Evolutionary conservation across 2,797 vertebrate genomes (phyloP).

Genomic region (Enteromius anoplus): DNA sequence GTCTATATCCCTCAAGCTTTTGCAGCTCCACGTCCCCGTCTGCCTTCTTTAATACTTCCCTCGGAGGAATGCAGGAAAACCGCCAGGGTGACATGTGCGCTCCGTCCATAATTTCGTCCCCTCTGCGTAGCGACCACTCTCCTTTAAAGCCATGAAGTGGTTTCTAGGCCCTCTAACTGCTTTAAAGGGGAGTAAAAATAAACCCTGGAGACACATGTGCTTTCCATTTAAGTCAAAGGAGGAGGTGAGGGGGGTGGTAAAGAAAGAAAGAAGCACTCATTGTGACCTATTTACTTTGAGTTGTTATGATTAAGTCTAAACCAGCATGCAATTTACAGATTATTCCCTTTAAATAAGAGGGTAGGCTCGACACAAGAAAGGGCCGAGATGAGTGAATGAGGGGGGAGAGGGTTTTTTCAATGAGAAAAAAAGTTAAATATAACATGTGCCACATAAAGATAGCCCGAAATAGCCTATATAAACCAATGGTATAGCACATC

Average conservation of each 20-base stretch:
- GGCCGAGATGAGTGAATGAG: slow-evolving; percentile 24
- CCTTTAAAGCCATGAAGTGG: slow-evolving; percentile 63
- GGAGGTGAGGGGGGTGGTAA: slow-evolving; percentile 37
- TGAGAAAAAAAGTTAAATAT: slow-evolving; percentile 70
- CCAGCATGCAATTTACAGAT: slow-evolving; percentile 70
- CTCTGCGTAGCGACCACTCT: slow-evolving; percentile 59
- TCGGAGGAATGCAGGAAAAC: slow-evolving; percentile 35
- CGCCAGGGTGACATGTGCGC: slow-evolving; percentile 46
- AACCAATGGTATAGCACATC: slow-evolving; percentile 45
- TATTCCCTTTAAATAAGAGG: slow-evolving; percentile 72
- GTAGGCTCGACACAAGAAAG: slow-evolving; percentile 57
- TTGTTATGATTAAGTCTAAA: slow-evolving; percentile 73
- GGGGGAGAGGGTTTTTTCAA: slow-evolving; percentile 38
- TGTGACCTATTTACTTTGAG: slow-evolving; percentile 70
- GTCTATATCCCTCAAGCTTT: not conserved
- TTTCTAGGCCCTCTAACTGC: slow-evolving; percentile 58
- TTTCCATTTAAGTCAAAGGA: slow-evolving; percentile 62
- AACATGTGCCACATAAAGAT: slow-evolving; percentile 70
- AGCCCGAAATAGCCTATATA: slow-evolving; percentile 63
- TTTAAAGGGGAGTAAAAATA: slow-evolving; percentile 67
- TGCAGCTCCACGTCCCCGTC: slow-evolving; percentile 39
- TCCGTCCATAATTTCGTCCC: slow-evolving; percentile 50
- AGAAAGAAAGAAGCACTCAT: slow-evolving; percentile 57
- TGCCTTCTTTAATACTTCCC: slow-evolving; percentile 39
- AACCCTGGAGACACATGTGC: slow-evolving; percentile 65